phyloP scores from a whole-genome alignment of 2,888 invertebrate species.

The Orchestes rusci region DNA sequence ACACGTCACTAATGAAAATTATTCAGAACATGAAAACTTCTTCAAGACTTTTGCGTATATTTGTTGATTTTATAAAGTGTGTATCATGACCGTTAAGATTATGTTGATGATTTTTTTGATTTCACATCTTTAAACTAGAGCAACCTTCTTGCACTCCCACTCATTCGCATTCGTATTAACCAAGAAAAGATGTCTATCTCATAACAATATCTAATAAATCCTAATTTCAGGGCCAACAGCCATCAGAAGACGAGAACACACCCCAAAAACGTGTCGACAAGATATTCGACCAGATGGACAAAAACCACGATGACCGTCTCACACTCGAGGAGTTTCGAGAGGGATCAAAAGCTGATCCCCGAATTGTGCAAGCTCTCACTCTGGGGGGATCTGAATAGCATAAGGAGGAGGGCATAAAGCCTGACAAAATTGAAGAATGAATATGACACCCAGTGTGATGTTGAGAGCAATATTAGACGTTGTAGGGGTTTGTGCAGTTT shows the following conservation, averaged over 20 bases:
- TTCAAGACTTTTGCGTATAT: background rate
- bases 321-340: slow-evolving; percentile 95
- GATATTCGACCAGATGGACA: slow-evolving; percentile 99
- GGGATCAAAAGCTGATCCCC: slow-evolving; percentile 96
- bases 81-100: no score
- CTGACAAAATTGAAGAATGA: slow-evolving; percentile 27
- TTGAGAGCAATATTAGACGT: slow-evolving; percentile 2
- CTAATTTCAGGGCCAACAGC: slow-evolving; percentile 84
- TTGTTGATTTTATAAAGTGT: background rate
- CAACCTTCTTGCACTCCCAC: no score
- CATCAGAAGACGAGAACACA: slow-evolving; percentile 84
- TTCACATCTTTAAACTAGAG: background rate
- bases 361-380: slow-evolving; percentile 90
- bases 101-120: background rate
- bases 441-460: background rate
- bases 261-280: slow-evolving; percentile 95
- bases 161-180: no score
- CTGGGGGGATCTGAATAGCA: slow-evolving; percentile 64
- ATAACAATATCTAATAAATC: no score
- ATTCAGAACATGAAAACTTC: no score
- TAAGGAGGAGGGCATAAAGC: slow-evolving; percentile 38
- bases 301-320: slow-evolving; percentile 93
- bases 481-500: no score
- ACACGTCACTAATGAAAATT: no score
- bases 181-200: no score